Base-by-base conservation (phyloP, 1,140 invertebrate species). In the Cherax quadricarinatus region DNA sequence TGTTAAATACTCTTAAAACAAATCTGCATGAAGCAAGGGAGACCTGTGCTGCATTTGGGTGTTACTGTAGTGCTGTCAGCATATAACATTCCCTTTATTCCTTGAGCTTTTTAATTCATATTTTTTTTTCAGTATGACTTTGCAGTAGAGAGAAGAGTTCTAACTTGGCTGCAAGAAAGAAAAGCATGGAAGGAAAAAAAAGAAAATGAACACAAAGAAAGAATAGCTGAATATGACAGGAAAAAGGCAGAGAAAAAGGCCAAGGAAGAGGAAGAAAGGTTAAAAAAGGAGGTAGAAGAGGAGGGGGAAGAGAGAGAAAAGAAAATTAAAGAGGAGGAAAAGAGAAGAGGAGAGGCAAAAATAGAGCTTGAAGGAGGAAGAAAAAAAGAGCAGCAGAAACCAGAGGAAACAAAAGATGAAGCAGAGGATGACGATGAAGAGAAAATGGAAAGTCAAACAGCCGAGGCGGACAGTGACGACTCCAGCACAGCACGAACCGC, bases 191-290 rank as follows among this genome's bases (percentile, higher is more conserved):
- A 51, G 78, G 90, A 92, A 75, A 86, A 88, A 84, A 88, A 93
- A 79, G 93, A 93, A 16, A 90, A 78, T 30, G 89, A 93, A 66
- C 88, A 90, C 9, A 89, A 62, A 79, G 73, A 78, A 49, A 92
- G 86, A 85, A 92, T 88, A 70, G 85, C 73, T 53, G 78, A 87
- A 83, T 92, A 86, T 82, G 85, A 92, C 41, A 80, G 78, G 53
- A 92, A 87, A 81, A 92, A 92, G 14, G 84, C 79, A 30, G 85
- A 92, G 30, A 82, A 51, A 53, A 92, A 70, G 60, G 85, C 83
- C 81, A 89, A 91, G 49, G 79, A 84, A 62, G 81, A 84, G 66
- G 88, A 79, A 57, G 86, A 87, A 83, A 90, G 53, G 89, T 60
- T 87, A 66, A 80, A 75, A 89, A 85, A 86, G 60, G 79, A 83